These are phyloP conservation scores for Acleris cristana DNA, from an alignment of 2,888 invertebrate species.

Conservation along the genomic window DNA sequence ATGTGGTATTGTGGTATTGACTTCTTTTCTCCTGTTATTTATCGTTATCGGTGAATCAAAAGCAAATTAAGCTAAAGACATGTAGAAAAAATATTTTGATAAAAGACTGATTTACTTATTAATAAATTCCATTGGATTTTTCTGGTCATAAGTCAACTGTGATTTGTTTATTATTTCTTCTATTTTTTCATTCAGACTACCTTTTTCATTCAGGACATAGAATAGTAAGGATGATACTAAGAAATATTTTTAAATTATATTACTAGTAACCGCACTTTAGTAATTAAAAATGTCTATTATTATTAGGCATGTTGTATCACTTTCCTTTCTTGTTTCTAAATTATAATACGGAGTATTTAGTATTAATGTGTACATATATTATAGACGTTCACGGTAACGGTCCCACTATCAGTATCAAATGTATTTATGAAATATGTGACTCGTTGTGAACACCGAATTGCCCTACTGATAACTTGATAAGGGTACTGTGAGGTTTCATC, in stretches of 20 bases:
- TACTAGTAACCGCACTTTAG: constrained; percentile 8
- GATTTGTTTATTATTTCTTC: constrained; percentile 11
- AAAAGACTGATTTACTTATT: constrained; percentile 19
- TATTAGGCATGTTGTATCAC: constrained; percentile 9
- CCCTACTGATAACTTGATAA: constrained; percentile 14
- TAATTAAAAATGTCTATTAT: constrained; percentile 9
- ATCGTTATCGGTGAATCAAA: neutral
- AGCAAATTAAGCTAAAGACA: constrained; percentile 4
- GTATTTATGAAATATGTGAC: neutral
- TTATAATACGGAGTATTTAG: constrained; percentile 12
- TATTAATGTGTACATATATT: constrained; percentile 25
- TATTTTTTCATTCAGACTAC: neutral
- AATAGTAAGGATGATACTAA: neutral
- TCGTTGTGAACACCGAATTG: neutral
- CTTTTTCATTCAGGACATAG: neutral
- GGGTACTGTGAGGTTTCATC: constrained; percentile 4
- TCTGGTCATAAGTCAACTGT: constrained; percentile 14
- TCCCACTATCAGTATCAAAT: constrained; percentile 12
- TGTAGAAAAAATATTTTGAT: constrained; percentile 2
- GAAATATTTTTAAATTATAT: neutral
- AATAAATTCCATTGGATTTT: constrained; percentile 7
- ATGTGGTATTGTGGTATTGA: neutral
- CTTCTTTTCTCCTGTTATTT: constrained; percentile 1
- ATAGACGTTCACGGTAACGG: neutral
- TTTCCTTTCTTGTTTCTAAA: constrained; percentile 15